Evolutionary conservation across 2,113 vertebrate genomes (phyloP).

Genomic region (Lagenorhynchus albirostris): DNA sequence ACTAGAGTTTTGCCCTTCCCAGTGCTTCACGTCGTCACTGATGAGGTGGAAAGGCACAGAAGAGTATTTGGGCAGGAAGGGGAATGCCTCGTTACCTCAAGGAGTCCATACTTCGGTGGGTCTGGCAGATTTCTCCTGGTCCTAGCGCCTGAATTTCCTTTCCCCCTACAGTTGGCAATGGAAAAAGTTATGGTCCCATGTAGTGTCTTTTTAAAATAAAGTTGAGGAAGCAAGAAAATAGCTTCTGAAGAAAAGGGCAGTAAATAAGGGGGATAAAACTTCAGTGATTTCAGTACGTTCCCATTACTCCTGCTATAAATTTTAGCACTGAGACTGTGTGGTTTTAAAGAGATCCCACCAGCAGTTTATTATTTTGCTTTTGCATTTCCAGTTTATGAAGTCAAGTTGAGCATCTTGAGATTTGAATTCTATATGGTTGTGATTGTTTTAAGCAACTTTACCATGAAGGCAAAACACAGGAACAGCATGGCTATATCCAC

Average conservation of each 20-base stretch:
- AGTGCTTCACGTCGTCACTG: neutral
- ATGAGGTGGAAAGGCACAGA: neutral
- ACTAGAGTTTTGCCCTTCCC: neutral
- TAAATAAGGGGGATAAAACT: neutral
- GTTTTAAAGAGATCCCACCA: neutral
- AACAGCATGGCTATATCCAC: neutral
- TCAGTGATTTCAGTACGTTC: neutral
- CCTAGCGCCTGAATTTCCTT: neutral
- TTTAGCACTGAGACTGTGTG: neutral
- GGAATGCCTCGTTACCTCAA: neutral
- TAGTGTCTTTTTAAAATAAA: neutral
- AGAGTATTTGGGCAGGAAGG: neutral
- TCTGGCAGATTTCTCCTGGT: neutral
- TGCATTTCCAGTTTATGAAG: neutral
- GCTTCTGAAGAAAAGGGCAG: conserved; percentile 3
- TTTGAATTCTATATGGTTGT: neutral
- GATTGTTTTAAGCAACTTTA: conserved; percentile 17
- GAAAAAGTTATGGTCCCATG: neutral
- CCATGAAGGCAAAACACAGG: neutral
- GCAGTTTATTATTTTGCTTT: neutral
- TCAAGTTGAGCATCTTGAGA: neutral
- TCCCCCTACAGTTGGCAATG: neutral
- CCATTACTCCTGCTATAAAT: neutral
- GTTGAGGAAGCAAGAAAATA: neutral
- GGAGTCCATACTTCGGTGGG: neutral